A percentile compares a stretch with the other conserved stretches of the same genome.
phyloP scores from a whole-genome alignment of 2,113 vertebrate genomes.

The Phycodurus eques region DNA sequence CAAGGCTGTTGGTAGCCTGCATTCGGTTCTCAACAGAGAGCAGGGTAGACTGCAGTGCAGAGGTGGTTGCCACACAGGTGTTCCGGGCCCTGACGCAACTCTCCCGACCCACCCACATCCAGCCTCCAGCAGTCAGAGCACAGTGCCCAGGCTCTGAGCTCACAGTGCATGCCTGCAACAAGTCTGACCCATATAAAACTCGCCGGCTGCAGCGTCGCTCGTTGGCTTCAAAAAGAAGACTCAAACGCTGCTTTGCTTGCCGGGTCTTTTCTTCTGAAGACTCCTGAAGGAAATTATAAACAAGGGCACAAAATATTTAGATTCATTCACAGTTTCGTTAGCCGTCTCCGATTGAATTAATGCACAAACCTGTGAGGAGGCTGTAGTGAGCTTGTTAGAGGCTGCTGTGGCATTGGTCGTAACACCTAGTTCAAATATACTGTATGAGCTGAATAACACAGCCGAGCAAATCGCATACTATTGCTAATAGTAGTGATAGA shows the following conservation, averaged over 20 bases:
- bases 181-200: constrained; percentile 85
- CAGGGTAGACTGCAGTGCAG: constrained; percentile 70
- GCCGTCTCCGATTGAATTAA: not conserved
- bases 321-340: not conserved
- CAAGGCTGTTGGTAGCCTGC: constrained; percentile 58
- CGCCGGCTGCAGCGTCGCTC: constrained; percentile 82
- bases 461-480: not conserved
- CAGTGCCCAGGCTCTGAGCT: constrained; percentile 44
- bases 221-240: constrained; percentile 80
- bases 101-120: constrained; percentile 80
- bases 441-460: not conserved
- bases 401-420: constrained; percentile 54
- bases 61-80: constrained; percentile 54
- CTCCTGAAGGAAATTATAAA: constrained; percentile 65
- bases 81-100: constrained; percentile 69
- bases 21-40: constrained; percentile 62
- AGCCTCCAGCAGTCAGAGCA: constrained; percentile 48
- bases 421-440: constrained; percentile 13
- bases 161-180: constrained; percentile 78
- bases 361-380: constrained; percentile 56
- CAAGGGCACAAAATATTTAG: not conserved
- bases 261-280: constrained; percentile 82
- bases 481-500: not conserved
- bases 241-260: constrained; percentile 83
- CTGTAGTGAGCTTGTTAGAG: constrained; percentile 42